Base-by-base conservation (phyloP, 35 echinoderm and acorn worm genomes). In the Strongylocentrotus purpuratus region DNA sequence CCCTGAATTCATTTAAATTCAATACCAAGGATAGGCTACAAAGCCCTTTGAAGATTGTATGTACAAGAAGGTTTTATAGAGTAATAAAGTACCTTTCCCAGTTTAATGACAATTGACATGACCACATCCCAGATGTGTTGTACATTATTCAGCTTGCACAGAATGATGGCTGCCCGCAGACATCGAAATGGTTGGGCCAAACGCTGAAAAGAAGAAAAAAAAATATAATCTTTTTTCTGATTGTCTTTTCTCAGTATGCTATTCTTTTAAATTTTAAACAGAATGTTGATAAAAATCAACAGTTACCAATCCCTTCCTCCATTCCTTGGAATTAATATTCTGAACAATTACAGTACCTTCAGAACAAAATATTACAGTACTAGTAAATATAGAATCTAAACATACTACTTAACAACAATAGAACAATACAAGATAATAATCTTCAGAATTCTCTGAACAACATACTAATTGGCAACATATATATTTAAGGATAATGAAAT, bases 121-220 rank as follows among this genome's bases (percentile, higher is more conserved):
- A 97, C 98, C 45, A 97, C 96, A 94, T 97, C 97, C 88, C 96
- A 99, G 25, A 97, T 96, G 93, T 97, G 98, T 95, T 95, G 94
- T n/a, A 99, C 98, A 88, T 99, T 99, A 85, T 97, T 99, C 48
- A 97, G 92, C 95, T 99, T 99, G 95, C 96, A 96, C 50, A 99
- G 97, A 55, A 99, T 97, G 88, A 97, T 97, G 96, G 94, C 96
- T 95, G 97, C 98, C 94, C 98, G 96, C 95, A 99, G 95, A 94
- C 97, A 97, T 95, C 98, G 88, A 33, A 99, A 99, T 18, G 95
- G 94, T 94, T 99, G 98, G 28, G 94, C 50, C 55, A 99, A 94
- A 55, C 98, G 94, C 98, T 99, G 95, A 25, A 88, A 31, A 92
- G 46, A 47, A 61, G 18, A 93, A 87, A 94, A 32, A 94, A 93